phyloP scores from a whole-genome alignment of 2,797 vertebrate species.

The Thalassophryne amazonica region DNA sequence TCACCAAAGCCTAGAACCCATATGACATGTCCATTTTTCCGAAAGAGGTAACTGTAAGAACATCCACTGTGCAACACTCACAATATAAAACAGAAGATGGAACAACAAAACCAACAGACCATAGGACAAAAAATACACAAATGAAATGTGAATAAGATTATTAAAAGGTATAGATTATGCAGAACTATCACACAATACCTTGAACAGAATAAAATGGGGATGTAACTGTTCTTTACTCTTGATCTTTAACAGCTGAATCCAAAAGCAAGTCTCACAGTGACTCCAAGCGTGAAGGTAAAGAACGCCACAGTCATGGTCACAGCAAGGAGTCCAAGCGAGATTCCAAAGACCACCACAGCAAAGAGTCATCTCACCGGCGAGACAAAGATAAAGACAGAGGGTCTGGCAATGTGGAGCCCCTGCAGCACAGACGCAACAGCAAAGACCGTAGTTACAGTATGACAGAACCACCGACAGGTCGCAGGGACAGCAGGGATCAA shows the following conservation, averaged over 20 bases:
- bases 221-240: slow-evolving; percentile 1
- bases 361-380: slow-evolving; percentile 71
- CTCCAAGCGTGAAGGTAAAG: slow-evolving; percentile 76
- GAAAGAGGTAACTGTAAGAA: no score
- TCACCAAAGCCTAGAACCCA: no score
- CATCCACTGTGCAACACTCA: no score
- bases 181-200: no score
- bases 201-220: background rate
- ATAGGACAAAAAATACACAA: no score
- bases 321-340: slow-evolving; percentile 78
- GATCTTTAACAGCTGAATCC: slow-evolving; percentile 76
- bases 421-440: slow-evolving; percentile 70
- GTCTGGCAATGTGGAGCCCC: slow-evolving; percentile 77
- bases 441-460: slow-evolving; percentile 64
- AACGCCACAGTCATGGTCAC: slow-evolving; percentile 65
- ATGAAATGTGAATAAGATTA: no score
- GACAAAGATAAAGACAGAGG: slow-evolving; percentile 82
- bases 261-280: slow-evolving; percentile 74
- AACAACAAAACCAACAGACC: no score
- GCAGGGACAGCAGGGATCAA: slow-evolving; percentile 69
- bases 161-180: no score
- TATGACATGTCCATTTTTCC: no score
- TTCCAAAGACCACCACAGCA: slow-evolving; percentile 76
- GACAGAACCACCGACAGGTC: slow-evolving; percentile 49
- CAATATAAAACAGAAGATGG: no score